Conservation (phyloP, 1,140 invertebrate species). For the Anastatus disparis region DNA sequence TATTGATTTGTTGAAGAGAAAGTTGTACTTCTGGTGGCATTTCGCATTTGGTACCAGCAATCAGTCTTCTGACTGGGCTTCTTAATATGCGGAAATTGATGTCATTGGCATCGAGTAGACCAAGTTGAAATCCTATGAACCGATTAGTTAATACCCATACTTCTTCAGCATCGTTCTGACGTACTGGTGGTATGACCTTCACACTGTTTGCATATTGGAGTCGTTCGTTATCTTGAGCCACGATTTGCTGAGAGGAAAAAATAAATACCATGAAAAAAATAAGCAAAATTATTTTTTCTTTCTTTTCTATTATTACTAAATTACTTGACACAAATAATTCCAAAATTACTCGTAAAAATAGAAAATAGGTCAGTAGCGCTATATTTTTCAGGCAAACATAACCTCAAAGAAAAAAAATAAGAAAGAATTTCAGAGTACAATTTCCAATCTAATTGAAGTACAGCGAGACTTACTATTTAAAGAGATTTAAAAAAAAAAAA, state of each 20-base stretch:
- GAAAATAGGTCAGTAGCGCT: too few relatives aligned
- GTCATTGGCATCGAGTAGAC: conserved; percentile 46
- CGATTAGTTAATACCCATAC: conserved; percentile 73
- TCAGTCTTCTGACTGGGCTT: conserved; percentile 42
- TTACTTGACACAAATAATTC: too few relatives aligned
- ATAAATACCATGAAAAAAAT: too few relatives aligned
- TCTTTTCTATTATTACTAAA: too few relatives aligned
- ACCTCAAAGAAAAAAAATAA: too few relatives aligned
- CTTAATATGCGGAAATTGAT: conserved; percentile 52
- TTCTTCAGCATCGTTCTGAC: conserved; percentile 69
- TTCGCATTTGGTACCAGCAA: conserved; percentile 48
- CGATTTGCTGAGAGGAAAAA: conserved; percentile 53
- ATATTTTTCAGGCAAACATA: too few relatives aligned
- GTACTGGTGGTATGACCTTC: conserved; percentile 67
- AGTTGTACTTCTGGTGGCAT: background rate
- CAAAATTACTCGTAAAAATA: too few relatives aligned
- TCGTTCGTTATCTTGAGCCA: conserved; percentile 65
- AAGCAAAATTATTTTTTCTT: too few relatives aligned
- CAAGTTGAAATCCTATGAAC: conserved; percentile 46
- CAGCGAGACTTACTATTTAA: too few relatives aligned
- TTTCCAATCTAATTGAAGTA: too few relatives aligned
- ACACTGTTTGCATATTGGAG: conserved; percentile 75
- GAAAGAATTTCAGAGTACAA: too few relatives aligned
- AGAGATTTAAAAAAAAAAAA: too few relatives aligned
- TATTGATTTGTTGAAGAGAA: background rate